Base-by-base conservation (phyloP, 64 coral and sea anemone species). In the Actinia tenebrosa region DNA sequence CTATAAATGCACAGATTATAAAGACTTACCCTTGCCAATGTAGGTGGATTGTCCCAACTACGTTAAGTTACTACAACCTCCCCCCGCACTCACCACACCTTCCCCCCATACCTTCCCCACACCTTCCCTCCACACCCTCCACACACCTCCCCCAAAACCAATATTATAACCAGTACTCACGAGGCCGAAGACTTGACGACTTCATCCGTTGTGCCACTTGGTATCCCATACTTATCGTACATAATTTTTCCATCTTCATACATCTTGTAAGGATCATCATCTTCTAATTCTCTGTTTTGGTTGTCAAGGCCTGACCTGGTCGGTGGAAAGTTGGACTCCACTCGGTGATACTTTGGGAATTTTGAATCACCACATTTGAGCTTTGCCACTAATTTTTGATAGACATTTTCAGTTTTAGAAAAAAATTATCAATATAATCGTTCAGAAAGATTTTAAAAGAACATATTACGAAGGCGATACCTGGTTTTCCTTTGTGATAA, bases 141-240 rank as follows among this genome's bases (percentile, higher is more conserved):
- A 6, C 19, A 17, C 23, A 3, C 30, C 30, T 37, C 30, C 30
- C 30, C 30, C 30, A 37, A 37, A 37, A 37, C 30, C 30, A 37
- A 37, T 37, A 37, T 37, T 37, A 37, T 37, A 37, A 37, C 30
- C 30, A 37, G 30, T 45, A 91, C 89, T 91, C 84, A 91, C 89
- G 89, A 91, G 54, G 85, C 71, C 84, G 71, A 91, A 50, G 89
- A 61, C 77, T 86, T 45, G 19, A 91, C 72, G 26, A 91, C 68
- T 79, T 91, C 77, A 54, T 86, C 84, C 6, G 89, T 91, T 0
- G 89, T 79, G 20, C 77, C 89, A 62, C 43, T 59, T 10, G 89
- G 89, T 19, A 86, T 16, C 4, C 89, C 89, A 16, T 91, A 82
- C 79, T 91, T 91, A 63, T 91, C 83, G 53, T 53, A 86, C 8